Evolutionary conservation across 2,797 vertebrate species (phyloP), one percentile per base, ranked within the genome.

Genomic region (Hoplostethus atlanticus): DNA sequence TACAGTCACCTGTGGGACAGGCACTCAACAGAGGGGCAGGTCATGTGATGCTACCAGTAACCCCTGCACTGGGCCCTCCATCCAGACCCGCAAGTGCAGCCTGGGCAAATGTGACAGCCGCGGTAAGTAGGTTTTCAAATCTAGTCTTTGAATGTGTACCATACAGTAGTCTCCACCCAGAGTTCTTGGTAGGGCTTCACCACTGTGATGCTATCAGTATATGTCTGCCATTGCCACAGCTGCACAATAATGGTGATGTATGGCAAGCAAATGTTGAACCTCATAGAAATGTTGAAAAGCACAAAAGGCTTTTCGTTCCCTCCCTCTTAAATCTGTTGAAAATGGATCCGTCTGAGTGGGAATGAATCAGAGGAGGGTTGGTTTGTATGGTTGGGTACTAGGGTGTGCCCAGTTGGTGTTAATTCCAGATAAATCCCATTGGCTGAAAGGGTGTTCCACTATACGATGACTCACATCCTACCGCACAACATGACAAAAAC

Each of bases 11-110:
- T 99, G 98, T 36, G 98, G 98, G 16, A 95, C 95, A 3, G 98
- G 98, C 66, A 99, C 98, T 28, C 98, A 99, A 81, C 98, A 99
- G 90, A 94, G 98, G 77, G 98, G 98, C 54, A 93, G 98, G 25
- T 99, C 98, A 0, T 99, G 98, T 72, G 98, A 99, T 5, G 97
- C 95, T 77, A 99, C 97, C 79, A 98, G 96, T 86, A 98, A 97
- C 86, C 95, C 96, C 59, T 99, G 98, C 82, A 90, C 90, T 1
- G 98, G 98, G 5, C 94, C 98, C 0, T 99, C 98, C 59, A 99
- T 99, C 86, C 98, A 99, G 91, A 99, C 98, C 0, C 96, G 98
- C 77, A 96, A 95, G 38, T 99, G 98, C 89, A 97, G 95, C 81
- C 93, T 97, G 83, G 93, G 96, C 73, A 97, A 96, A 90, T 99